These are phyloP conservation scores for Crax fasciolata DNA, from an alignment of 2,797 vertebrate species.

Conservation along the genomic window DNA sequence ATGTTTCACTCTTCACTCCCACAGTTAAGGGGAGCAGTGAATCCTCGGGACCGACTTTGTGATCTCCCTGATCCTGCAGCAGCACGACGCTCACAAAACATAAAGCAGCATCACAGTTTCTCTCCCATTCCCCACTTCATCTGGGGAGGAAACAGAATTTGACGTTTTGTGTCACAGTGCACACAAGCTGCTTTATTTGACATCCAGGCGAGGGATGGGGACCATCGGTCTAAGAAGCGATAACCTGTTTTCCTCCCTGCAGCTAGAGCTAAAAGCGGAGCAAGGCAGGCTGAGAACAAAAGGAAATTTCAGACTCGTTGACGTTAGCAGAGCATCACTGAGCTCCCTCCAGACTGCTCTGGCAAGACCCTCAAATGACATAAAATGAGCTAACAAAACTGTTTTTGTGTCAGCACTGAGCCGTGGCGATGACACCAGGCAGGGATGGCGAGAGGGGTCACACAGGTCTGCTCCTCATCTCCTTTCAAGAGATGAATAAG, in stretches of 20 bases:
- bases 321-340: rapidly evolving
- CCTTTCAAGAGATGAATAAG: background rate
- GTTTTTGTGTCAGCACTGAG: background rate
- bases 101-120: background rate
- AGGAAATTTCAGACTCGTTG: background rate
- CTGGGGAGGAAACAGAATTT: background rate
- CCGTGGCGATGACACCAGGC: background rate
- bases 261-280: background rate
- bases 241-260: slow-evolving; percentile 37
- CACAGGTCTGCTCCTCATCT: background rate
- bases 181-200: slow-evolving; percentile 12
- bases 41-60: background rate
- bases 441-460: background rate
- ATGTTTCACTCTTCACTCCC: background rate
- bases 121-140: background rate
- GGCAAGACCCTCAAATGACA: background rate
- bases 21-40: background rate
- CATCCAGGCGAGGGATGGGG: background rate
- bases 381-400: background rate
- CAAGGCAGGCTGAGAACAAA: background rate
- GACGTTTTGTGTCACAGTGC: background rate
- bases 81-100: background rate
- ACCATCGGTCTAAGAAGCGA: rapidly evolving
- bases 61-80: background rate
- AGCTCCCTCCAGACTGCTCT: background rate